A percentile compares a stretch with the other conserved stretches of the same genome.
phyloP scores from a whole-genome alignment of 1,140 invertebrate species.

The Drosophila cardini region DNA sequence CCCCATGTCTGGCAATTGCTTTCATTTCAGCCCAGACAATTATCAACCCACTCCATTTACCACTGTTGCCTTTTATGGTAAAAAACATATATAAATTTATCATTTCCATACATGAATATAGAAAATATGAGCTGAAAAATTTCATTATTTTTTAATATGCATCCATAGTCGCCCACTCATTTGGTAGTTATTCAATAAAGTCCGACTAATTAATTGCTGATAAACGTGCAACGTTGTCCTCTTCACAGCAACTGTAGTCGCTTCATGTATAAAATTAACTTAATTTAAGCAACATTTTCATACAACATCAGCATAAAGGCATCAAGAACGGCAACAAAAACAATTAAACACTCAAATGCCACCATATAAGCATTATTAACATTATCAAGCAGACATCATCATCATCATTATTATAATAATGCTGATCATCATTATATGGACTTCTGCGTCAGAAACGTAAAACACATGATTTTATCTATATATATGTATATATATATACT shows the following conservation, averaged over 20 bases:
- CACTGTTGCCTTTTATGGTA: neutral
- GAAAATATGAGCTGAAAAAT: constrained; percentile 31
- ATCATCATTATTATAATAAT: neutral
- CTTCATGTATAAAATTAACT: constrained; percentile 43
- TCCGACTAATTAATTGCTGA: constrained; percentile 50
- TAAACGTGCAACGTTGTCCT: constrained; percentile 30
- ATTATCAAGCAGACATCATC: constrained; percentile 18
- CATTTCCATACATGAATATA: constrained; percentile 12
- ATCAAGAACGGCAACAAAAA: constrained; percentile 21
- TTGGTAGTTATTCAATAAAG: constrained; percentile 29
- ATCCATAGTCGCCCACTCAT: constrained; percentile 15
- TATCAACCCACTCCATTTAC: constrained; percentile 5
- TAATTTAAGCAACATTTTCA: constrained; percentile 40
- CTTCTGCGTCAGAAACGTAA: too few relatives aligned
- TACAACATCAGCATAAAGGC: constrained; percentile 34
- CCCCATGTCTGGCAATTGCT: constrained; percentile 31
- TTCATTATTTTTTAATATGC: constrained; percentile 36
- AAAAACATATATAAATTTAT: constrained; percentile 28
- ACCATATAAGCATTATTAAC: constrained; percentile 24
- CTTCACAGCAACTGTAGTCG: constrained; percentile 5
- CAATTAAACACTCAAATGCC: constrained; percentile 63
- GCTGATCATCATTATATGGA: neutral
- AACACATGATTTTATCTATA: neutral
- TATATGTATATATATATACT: constrained; percentile 1
- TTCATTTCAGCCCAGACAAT: constrained; percentile 37